Percentiles rank a stretch among this genome's conserved stretches.
phyloP scores from a whole-genome alignment of 2,113 vertebrate species.

The Macaca nemestrina region DNA sequence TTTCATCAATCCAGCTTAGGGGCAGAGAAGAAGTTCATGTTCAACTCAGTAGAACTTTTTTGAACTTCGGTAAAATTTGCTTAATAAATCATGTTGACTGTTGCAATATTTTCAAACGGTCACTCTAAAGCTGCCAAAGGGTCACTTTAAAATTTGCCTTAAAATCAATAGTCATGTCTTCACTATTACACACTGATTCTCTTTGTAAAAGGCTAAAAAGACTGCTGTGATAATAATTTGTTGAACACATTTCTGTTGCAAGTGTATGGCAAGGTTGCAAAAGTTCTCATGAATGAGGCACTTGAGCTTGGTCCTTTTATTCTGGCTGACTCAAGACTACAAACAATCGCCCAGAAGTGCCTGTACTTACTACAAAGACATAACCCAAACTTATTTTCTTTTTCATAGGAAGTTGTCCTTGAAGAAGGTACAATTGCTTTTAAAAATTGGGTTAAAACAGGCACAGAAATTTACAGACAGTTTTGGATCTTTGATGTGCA shows the following conservation, averaged over 20 bases:
- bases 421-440: conserved; percentile 91
- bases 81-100: not conserved
- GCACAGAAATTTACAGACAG: conserved; percentile 89
- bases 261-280: not conserved
- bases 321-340: not conserved
- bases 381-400: not conserved
- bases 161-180: not conserved
- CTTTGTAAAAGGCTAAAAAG: not conserved
- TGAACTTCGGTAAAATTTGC: not conserved
- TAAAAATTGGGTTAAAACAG: conserved; percentile 90
- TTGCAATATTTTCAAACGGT: not conserved
- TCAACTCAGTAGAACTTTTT: not conserved
- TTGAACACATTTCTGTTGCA: not conserved
- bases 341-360: not conserved
- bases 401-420: conserved; percentile 90
- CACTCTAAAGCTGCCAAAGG: not conserved
- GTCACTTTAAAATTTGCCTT: not conserved
- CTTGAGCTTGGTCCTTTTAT: not conserved
- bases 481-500: conserved; percentile 94
- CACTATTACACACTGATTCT: not conserved
- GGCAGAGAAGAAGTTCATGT: not conserved
- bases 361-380: not conserved
- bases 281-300: not conserved
- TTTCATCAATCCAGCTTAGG: not conserved
- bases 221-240: not conserved